Evolutionary conservation across 2,113 vertebrate species (phyloP).

Genomic region (Girardinichthys multiradiatus): DNA sequence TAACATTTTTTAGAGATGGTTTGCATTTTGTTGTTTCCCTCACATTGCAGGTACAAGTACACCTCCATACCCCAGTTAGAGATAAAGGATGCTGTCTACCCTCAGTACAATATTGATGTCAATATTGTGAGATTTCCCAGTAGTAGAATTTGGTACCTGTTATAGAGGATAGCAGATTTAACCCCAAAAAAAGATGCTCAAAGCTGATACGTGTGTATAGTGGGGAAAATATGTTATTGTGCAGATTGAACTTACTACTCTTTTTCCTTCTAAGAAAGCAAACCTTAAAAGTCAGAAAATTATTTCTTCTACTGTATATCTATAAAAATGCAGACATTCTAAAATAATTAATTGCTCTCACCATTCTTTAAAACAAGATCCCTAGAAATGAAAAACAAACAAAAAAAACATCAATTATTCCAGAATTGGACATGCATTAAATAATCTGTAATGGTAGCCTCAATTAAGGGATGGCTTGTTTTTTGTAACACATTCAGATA

Average conservation of each 20-base stretch:
- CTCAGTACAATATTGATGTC: too few species aligned
- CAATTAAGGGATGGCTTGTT: constrained; percentile 25
- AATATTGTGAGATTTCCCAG: background rate
- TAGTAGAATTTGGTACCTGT: background rate
- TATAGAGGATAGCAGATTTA: constrained; percentile 8
- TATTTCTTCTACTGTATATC: too few species aligned
- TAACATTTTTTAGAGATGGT: background rate
- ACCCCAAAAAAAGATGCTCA: background rate
- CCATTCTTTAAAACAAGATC: too few species aligned
- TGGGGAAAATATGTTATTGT: too few species aligned
- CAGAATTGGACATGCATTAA: background rate
- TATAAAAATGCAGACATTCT: too few species aligned
- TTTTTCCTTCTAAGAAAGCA: too few species aligned
- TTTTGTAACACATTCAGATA: constrained; percentile 11
- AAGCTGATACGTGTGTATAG: background rate
- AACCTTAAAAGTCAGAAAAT: too few species aligned
- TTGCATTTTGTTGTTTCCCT: background rate
- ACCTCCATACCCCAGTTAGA: background rate
- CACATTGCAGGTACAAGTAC: background rate
- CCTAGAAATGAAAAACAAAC: too few species aligned
- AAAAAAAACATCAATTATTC: background rate
- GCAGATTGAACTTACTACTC: too few species aligned
- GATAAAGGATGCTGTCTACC: background rate
- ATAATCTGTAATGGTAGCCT: background rate
- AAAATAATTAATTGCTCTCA: too few species aligned